Conservation (phyloP, 2,888 invertebrate genomes). For the Tridacna crocea region DNA sequence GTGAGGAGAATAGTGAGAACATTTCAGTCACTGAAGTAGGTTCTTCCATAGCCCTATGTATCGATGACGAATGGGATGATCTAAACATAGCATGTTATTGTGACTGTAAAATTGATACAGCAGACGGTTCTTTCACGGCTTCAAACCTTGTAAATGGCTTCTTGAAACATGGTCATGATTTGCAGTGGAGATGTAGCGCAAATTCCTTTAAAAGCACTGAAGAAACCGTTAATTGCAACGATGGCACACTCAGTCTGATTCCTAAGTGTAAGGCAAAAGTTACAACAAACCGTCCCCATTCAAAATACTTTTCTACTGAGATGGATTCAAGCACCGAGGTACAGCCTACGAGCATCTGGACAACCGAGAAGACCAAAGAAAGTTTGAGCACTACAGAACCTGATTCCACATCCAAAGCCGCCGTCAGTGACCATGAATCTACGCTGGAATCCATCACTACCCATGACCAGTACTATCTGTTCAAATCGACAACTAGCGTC, state of each 20-base stretch:
- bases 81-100: constrained; percentile 34
- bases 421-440: no score
- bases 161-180: background rate
- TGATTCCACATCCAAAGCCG: no score
- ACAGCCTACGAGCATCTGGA: no score
- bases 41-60: constrained; percentile 7
- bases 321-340: no score
- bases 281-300: background rate
- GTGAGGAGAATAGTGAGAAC: constrained; percentile 20
- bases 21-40: constrained; percentile 27
- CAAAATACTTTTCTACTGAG: no score
- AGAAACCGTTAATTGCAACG: background rate
- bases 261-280: background rate
- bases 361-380: no score
- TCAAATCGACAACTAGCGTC: no score
- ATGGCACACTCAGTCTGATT: background rate
- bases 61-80: constrained; percentile 22
- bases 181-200: constrained; percentile 1
- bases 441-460: no score
- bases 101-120: constrained; percentile 27
- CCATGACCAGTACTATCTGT: no score
- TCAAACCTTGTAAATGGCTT: background rate
- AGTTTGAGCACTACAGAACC: no score
- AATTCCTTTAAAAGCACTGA: background rate
- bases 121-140: background rate